Evolutionary conservation across 2,888 invertebrate genomes (phyloP).

Genomic region (Xanthostigma xanthostigma): DNA sequence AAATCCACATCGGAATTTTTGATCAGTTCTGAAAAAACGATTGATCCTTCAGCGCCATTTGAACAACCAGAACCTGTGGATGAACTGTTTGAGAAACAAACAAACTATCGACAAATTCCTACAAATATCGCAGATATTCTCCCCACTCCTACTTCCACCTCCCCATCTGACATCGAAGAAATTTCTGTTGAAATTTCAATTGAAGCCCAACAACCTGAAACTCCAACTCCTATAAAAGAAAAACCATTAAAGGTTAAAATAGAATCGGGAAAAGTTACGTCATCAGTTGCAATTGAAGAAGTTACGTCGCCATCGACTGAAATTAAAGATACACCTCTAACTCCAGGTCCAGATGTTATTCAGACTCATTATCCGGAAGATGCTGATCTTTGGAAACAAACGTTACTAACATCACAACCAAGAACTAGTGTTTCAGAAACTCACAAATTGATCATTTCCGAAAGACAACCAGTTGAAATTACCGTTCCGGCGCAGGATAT

Average conservation of each 20-base stretch:
- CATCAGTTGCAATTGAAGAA: constrained; percentile 37
- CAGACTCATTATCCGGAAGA: constrained; percentile 6
- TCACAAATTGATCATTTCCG: constrained; percentile 19
- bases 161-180: constrained; percentile 3
- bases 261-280: constrained; percentile 25
- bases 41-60: not conserved
- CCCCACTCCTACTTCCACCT: constrained; percentile 3
- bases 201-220: constrained; percentile 13
- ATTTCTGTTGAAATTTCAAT: constrained; percentile 2
- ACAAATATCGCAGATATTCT: not conserved
- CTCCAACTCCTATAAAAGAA: constrained; percentile 18
- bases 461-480: constrained; percentile 12
- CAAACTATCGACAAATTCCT: not conserved
- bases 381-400: no score
- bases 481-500: constrained; percentile 23
- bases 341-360: constrained; percentile 29
- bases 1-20: no score
- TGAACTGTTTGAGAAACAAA: not conserved
- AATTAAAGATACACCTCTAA: constrained; percentile 30
- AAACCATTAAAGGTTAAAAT: constrained; percentile 21
- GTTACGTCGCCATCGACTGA: constrained; percentile 29
- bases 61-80: not conserved
- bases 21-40: not conserved
- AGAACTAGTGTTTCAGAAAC: constrained; percentile 6
- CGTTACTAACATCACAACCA: no score